Evolutionary conservation across 2,113 vertebrate genomes (phyloP).

Genomic region (Chlamydotis undulata): DNA sequence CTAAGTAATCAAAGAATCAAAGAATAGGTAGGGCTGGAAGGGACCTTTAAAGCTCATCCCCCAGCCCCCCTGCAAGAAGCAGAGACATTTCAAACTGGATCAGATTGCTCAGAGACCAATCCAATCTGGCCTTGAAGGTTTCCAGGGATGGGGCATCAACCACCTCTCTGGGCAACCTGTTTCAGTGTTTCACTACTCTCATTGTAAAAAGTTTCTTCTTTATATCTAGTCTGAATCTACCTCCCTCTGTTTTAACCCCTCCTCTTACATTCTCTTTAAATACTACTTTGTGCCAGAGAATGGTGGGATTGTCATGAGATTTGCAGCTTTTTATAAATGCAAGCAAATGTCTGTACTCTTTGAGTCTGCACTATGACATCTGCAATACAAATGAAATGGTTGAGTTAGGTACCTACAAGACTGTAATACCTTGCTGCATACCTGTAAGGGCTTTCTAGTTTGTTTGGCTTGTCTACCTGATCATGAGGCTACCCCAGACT

Average conservation of each 20-base stretch:
- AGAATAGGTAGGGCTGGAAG: too few species aligned
- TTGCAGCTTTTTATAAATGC: background rate
- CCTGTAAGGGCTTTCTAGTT: background rate
- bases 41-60: too few species aligned
- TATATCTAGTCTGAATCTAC: too few species aligned
- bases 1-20: background rate
- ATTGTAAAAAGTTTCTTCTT: too few species aligned
- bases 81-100: too few species aligned
- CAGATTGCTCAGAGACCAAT: too few species aligned
- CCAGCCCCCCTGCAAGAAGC: too few species aligned
- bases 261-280: background rate
- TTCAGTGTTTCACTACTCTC: too few species aligned
- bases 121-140: too few species aligned
- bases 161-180: too few species aligned
- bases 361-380: background rate
- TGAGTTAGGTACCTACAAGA: background rate
- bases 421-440: background rate
- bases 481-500: background rate
- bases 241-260: too few species aligned
- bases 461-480: background rate
- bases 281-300: background rate
- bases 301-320: background rate
- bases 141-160: too few species aligned
- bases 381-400: background rate
- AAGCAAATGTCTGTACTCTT: background rate